A percentile compares a stretch with the other conserved stretches of the same genome.
These are phyloP conservation scores for Eulemur albifrons DNA, from an alignment of 2,797 vertebrate species.

Conservation along the genomic window DNA sequence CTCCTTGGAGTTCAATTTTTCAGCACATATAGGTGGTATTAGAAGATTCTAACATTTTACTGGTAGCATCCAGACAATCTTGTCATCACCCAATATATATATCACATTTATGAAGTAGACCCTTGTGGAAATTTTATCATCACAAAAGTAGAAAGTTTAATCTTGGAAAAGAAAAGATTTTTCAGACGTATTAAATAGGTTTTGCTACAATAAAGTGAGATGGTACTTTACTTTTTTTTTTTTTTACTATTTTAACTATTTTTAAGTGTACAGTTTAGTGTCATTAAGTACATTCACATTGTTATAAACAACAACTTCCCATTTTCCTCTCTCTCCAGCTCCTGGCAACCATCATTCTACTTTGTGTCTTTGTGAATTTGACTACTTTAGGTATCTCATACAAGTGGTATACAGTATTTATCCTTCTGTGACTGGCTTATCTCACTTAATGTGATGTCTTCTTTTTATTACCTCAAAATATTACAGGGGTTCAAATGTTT, in stretches of 20 bases:
- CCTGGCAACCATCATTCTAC: not conserved
- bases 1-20: not conserved
- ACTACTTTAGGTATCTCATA: not conserved
- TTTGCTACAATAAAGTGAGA: conserved; percentile 58
- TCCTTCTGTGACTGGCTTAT: not conserved
- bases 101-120: not conserved
- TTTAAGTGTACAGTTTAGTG: not conserved
- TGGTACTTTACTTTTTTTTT: conserved; percentile 11
- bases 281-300: not conserved
- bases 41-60: not conserved
- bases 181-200: not conserved
- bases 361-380: not conserved
- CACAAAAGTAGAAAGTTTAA: not conserved
- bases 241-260: not conserved
- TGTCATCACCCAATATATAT: not conserved
- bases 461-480: not conserved
- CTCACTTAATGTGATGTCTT: not conserved
- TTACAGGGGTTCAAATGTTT: not conserved
- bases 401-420: not conserved
- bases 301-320: not conserved
- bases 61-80: not conserved
- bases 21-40: not conserved
- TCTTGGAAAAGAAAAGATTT: not conserved
- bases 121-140: not conserved
- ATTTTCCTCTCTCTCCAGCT: not conserved